Conservation (phyloP, 1,140 invertebrate species). For the Samia ricini region DNA sequence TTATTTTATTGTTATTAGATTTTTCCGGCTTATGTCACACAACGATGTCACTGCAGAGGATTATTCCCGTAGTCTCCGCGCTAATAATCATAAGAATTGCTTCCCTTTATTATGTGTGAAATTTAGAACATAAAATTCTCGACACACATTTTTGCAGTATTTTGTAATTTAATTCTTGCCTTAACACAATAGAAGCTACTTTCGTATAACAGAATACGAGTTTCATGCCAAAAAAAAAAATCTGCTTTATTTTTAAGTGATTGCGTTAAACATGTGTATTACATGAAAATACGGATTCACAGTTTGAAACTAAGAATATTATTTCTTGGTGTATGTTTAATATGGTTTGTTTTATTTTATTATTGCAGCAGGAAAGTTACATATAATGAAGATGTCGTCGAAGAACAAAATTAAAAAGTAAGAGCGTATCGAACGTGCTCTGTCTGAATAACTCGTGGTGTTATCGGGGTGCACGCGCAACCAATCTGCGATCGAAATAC, state of each 20-base stretch:
- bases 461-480: constrained; percentile 73
- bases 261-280: constrained; percentile 38
- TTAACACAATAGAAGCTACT: constrained; percentile 29
- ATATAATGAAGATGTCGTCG: constrained; percentile 72
- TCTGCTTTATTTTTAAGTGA: constrained; percentile 39
- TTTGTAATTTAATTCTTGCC: constrained; percentile 24
- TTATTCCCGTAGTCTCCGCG: constrained; percentile 71
- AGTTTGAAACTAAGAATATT: not conserved
- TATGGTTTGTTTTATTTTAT: not conserved
- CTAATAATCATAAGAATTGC: constrained; percentile 77
- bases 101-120: constrained; percentile 74
- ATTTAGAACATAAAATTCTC: constrained; percentile 64
- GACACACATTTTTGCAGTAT: not conserved
- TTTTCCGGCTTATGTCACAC: constrained; percentile 75
- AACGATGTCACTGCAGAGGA: constrained; percentile 63
- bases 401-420: constrained; percentile 68
- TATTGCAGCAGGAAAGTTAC: constrained; percentile 19
- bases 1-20: constrained; percentile 77
- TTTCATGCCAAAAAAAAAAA: not conserved
- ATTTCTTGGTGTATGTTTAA: not conserved
- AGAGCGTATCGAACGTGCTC: constrained; percentile 63
- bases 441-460: constrained; percentile 67
- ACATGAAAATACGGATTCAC: not conserved
- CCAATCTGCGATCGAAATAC: constrained; percentile 75
- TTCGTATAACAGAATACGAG: constrained; percentile 25